Percentiles rank a stretch among this genome's conserved stretches.
Conservation (phyloP, 1,140 invertebrate species). For the Augochlora pura region DNA sequence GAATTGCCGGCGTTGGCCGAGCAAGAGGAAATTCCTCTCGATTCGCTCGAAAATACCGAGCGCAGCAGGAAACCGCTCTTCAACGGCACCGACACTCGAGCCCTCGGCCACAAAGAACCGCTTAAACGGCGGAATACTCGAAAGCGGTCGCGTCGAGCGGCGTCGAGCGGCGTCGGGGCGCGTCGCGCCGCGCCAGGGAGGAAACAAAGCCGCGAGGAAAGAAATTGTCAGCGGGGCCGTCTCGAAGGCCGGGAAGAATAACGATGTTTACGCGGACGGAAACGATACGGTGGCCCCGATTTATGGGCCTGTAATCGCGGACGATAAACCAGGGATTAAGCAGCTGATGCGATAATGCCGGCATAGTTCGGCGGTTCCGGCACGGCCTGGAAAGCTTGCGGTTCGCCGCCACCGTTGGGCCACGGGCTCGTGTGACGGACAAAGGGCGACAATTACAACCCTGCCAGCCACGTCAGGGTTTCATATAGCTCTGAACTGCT, state of each 20-base stretch:
- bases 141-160: not conserved
- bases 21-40: conserved; percentile 9
- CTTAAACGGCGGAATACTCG: conserved; percentile 6
- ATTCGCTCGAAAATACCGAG: conserved; percentile 3
- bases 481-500: conserved; percentile 55
- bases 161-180: not conserved
- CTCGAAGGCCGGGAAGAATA: too few relatives aligned
- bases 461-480: conserved; percentile 67
- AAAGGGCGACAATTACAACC: conserved; percentile 72
- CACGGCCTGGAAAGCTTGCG: conserved; percentile 61
- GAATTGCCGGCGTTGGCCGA: not conserved
- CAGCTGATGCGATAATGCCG: conserved; percentile 68
- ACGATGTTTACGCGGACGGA: too few relatives aligned
- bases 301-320: conserved; percentile 37
- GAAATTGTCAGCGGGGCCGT: not conserved
- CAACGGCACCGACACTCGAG: conserved; percentile 6
- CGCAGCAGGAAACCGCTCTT: not conserved
- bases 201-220: not conserved
- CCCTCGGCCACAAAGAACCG: conserved; percentile 10
- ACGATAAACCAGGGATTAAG: conserved; percentile 69
- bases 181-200: too few relatives aligned
- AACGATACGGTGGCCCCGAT: not conserved
- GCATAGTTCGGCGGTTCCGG: conserved; percentile 52
- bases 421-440: conserved; percentile 68
- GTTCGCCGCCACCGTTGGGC: conserved; percentile 57